These are phyloP conservation scores for Hyposoter dolosus DNA, from an alignment of 2,888 invertebrate species.

Conservation along the genomic window DNA sequence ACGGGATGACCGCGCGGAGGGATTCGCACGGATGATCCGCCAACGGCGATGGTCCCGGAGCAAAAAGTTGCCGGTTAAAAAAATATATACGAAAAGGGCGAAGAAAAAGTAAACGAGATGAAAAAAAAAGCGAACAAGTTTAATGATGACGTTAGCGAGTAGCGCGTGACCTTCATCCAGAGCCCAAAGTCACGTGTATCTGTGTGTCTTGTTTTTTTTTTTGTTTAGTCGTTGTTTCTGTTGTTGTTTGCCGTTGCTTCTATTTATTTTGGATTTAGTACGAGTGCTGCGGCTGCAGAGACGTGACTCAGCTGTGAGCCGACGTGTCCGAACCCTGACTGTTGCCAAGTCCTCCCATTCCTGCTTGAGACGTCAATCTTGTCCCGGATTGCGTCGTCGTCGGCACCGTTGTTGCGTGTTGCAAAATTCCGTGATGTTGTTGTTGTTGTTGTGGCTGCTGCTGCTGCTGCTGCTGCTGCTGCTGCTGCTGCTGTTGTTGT, in stretches of 20 bases:
- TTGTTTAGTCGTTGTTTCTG: neutral
- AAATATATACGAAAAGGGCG: conserved; percentile 1
- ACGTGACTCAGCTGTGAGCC: conserved; percentile 84
- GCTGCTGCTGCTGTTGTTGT: conserved; percentile 47
- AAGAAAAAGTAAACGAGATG: neutral
- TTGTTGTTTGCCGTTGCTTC: conserved; percentile 41
- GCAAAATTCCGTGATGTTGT: conserved; percentile 62
- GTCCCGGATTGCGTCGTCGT: conserved; percentile 81
- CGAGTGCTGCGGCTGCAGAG: conserved; percentile 84
- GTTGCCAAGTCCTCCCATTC: conserved; percentile 82
- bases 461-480: conserved; percentile 60
- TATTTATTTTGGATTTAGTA: conserved; percentile 72
- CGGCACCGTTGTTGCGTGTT: conserved; percentile 68
- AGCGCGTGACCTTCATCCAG: conserved; percentile 43
- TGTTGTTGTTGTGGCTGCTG: conserved; percentile 61
- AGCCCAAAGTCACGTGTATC: conserved; percentile 10
- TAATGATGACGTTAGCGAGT: neutral
- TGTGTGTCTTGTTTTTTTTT: conserved; percentile 33
- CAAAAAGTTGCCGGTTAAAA: conserved; percentile 1
- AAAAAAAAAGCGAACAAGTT: neutral
- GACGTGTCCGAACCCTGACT: conserved; percentile 83
- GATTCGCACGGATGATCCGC: neutral
- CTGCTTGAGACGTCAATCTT: conserved; percentile 80
- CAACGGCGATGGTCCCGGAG: conserved; percentile 36
- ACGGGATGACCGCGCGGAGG: neutral